Conservation (phyloP, 2,113 vertebrate genomes). For the Oryzias melastigma region DNA sequence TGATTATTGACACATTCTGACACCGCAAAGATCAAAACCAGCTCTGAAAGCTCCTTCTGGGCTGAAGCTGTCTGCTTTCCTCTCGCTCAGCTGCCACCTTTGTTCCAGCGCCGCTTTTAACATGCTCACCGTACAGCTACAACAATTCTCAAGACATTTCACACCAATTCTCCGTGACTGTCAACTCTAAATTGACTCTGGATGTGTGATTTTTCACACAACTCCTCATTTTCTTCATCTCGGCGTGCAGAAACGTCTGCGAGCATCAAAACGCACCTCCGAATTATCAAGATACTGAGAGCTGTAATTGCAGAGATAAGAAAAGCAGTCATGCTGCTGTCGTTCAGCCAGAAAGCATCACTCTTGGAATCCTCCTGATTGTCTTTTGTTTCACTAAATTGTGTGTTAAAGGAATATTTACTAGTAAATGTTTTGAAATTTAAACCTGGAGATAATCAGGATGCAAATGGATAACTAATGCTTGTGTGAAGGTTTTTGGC, state of each 20-base stretch:
- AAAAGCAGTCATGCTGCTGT: constrained; percentile 28
- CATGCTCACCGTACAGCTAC: constrained; percentile 33
- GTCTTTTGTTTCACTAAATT: not conserved
- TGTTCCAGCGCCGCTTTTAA: constrained; percentile 33
- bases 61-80: constrained; percentile 34
- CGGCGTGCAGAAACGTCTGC: constrained; percentile 7
- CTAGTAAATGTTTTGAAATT: not conserved
- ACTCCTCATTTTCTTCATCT: constrained; percentile 22
- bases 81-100: constrained; percentile 48
- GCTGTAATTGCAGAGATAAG: constrained; percentile 33
- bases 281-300: constrained; percentile 20
- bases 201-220: constrained; percentile 27
- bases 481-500: too few species aligned
- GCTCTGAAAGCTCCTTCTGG: constrained; percentile 24
- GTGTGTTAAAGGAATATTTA: constrained; percentile 1
- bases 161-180: constrained; percentile 31
- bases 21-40: constrained; percentile 31
- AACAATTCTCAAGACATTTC: constrained; percentile 34
- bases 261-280: constrained; percentile 10
- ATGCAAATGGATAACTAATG: too few species aligned
- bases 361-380: not conserved
- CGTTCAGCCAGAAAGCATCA: constrained; percentile 2
- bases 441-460: too few species aligned
- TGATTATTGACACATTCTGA: constrained; percentile 34
- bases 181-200: constrained; percentile 47